These are phyloP conservation scores for Erannis defoliaria DNA, from an alignment of 2,888 invertebrate species.

Conservation along the genomic window DNA sequence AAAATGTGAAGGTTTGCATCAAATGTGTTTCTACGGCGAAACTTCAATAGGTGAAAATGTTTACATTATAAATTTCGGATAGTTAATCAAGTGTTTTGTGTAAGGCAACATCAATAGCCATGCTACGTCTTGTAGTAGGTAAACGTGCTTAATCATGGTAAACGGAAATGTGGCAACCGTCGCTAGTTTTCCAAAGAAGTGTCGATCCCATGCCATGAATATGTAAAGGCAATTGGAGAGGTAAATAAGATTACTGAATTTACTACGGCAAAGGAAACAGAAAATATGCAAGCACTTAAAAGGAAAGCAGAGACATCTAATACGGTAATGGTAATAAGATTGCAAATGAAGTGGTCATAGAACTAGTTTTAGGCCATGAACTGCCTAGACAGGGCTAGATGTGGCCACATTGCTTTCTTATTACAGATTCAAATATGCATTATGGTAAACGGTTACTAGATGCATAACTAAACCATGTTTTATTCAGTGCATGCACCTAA, in stretches of 20 bases:
- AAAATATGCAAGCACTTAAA: slow-evolving; percentile 29
- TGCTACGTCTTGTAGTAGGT: neutral
- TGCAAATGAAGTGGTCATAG: slow-evolving; percentile 42
- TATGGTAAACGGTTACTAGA: slow-evolving; percentile 51
- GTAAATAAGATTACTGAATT: slow-evolving; percentile 20
- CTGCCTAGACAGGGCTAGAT: slow-evolving; percentile 43
- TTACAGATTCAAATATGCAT: slow-evolving; percentile 61
- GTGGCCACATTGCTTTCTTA: slow-evolving; percentile 47
- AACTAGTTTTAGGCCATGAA: slow-evolving; percentile 42
- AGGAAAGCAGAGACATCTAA: slow-evolving; percentile 32
- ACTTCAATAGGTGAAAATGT: too few relatives aligned
- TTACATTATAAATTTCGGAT: too few relatives aligned
- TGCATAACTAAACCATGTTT: slow-evolving; percentile 51
- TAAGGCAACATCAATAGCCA: neutral
- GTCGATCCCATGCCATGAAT: slow-evolving; percentile 14
- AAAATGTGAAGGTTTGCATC: too few relatives aligned
- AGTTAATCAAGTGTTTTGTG: too few relatives aligned
- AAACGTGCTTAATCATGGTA: neutral
- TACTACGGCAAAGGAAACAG: slow-evolving; percentile 14
- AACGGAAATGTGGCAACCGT: slow-evolving; percentile 1
- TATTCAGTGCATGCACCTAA: slow-evolving; percentile 44
- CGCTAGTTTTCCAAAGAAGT: neutral
- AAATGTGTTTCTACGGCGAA: too few relatives aligned
- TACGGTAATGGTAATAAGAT: slow-evolving; percentile 33
- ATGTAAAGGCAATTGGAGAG: slow-evolving; percentile 11